Base-by-base conservation (phyloP, 2,113 vertebrate genomes). In the Monopterus albus region DNA sequence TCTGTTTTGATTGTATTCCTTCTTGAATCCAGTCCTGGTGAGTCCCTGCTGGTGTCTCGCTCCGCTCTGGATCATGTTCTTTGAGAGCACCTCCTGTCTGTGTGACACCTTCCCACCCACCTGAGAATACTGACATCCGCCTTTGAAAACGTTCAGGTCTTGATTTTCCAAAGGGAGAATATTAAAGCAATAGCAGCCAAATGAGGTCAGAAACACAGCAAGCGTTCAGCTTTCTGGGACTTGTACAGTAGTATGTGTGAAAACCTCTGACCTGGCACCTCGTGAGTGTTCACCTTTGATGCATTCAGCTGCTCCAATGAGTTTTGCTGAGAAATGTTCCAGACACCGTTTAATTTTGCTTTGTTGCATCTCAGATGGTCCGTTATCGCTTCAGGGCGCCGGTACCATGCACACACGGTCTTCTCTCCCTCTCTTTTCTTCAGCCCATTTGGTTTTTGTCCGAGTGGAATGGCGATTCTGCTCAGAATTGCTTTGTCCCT, bases 321-420 rank as follows among this genome's bases (percentile, higher is more conserved):
- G 43, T 35, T 49, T 64, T 50, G 46, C 36, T 60, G 52, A 75
- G 64, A 40, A 45, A 53, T 26, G 56, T n/a, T 52, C 21, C 17
- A 3, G 13, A 11, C 11, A 5, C 45, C 4, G 35, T 0, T 0
- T 13, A 2, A 35, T 49, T 55, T 59, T 25, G 13, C 23, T 59
- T 5, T 64, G 21, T 51, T 51, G 56, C 12, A 3, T 62, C 33
- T 40, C 63, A 60, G 70, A 28, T 14, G 0, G 2, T 31, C 18
- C 29, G 43, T 10, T 45, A 35, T 29, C 17, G 72, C 62, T 21
- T 10, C 3, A 11, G 25, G 21, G 28, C 17, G 3, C 53, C 2
- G 26, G 2, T 4, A 3, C 35, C 26, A 23, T 1, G 6, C 18
- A 5, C 1, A 31, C 12, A 15, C 13, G 33, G 6, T 35, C 18